Base-by-base conservation (phyloP, 2,113 vertebrate genomes). In the Cichladusa arquata region DNA sequence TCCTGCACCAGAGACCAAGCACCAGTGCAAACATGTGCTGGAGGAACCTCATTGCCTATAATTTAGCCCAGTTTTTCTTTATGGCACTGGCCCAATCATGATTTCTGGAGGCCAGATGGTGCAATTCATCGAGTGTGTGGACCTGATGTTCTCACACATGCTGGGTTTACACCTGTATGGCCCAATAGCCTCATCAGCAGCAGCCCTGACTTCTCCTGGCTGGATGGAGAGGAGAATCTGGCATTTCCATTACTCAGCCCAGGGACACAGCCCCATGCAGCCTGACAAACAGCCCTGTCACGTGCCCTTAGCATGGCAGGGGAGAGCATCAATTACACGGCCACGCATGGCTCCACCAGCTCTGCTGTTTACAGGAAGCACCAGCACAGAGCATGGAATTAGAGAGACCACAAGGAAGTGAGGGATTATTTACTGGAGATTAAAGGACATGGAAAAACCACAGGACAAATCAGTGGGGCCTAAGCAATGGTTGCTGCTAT, bases 361-460 rank as follows among this genome's bases (percentile, higher is more conserved):
- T 67, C 90, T 1, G 6, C 81, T 96, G 97, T 97, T 97, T 97
- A 97, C 95, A 97, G 97, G 96, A 97, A 97, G 96, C 48, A 14
- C 86, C 38, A 9, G 78, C 12, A 4, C 65, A 65, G 85, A 92
- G 65, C 94, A 77, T 95, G 93, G 88, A 97, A 97, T 97, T 97
- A 97, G 93, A 95, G 91, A 94, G 88, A 96, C 96, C 96, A 4
- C 96, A 96, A 97, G 96, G 96, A 97, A 97, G 94, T 86, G 93
- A 97, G 92, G 93, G 94, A 97, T 97, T 97, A 97, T 96, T 96
- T 88, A 83, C 88, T 80, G 76, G 45, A 83, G 91, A 97, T 97
- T 97, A 97, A 95, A 97, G 95, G 90, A 47, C 20, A 14, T 1
- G 7, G 88, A 94, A 97, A 97, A 97, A 79, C 96, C 97, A 95